Conservation (phyloP, 2,113 vertebrate species). For the Cichladusa arquata region DNA sequence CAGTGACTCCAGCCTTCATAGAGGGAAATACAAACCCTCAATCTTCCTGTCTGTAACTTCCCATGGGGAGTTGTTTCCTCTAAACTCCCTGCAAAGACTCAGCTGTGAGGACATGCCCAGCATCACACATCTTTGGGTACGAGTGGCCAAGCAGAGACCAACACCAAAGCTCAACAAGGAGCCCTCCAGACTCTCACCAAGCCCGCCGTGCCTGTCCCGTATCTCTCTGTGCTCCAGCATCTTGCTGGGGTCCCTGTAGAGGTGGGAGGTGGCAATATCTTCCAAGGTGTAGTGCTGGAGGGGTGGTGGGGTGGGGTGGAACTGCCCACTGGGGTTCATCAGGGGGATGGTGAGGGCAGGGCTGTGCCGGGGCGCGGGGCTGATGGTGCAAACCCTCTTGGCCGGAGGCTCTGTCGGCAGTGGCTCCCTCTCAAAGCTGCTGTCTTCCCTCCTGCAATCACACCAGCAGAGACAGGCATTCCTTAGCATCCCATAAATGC, state of each 20-base stretch:
- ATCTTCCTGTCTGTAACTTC: background rate
- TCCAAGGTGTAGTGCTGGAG: constrained; percentile 97
- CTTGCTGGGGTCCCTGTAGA: constrained; percentile 90
- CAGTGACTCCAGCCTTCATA: background rate
- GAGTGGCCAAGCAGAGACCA: background rate
- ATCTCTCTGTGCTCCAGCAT: constrained; percentile 90
- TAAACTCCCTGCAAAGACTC: background rate
- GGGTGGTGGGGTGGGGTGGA: constrained; percentile 93
- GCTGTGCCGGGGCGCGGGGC: constrained; percentile 94
- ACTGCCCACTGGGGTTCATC: constrained; percentile 82
- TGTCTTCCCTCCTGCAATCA: constrained; percentile 85
- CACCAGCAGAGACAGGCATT: background rate
- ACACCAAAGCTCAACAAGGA: background rate
- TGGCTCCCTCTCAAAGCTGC: constrained; percentile 87
- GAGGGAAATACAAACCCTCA: background rate
- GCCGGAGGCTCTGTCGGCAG: constrained; percentile 86
- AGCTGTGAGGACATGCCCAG: background rate
- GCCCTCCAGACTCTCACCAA: constrained; percentile 72
- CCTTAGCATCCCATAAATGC: background rate
- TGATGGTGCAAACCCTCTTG: constrained; percentile 97
- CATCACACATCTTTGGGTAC: background rate
- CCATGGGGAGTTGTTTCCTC: background rate
- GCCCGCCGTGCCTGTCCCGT: constrained; percentile 84
- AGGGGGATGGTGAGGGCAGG: constrained; percentile 87
- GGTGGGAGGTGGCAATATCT: constrained; percentile 90